Percentiles rank a stretch among this genome's conserved stretches.
phyloP scores from a whole-genome alignment of 2,797 vertebrate genomes.

The Hoplostethus mediterraneus region DNA sequence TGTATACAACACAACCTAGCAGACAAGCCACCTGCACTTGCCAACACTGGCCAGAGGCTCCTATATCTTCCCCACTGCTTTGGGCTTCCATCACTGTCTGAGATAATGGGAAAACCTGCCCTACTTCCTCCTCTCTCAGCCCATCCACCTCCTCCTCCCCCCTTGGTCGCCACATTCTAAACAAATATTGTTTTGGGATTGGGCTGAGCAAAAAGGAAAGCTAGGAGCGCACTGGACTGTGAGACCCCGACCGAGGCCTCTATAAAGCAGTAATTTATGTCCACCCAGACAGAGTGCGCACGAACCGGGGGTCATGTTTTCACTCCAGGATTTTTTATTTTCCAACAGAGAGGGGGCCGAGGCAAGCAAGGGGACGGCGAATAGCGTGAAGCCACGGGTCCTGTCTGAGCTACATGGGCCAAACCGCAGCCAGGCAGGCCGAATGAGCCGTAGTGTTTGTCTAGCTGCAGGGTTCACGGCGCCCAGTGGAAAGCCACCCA shows the following conservation, averaged over 20 bases:
- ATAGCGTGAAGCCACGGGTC: conserved; percentile 77
- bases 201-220: conserved; percentile 76
- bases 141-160: conserved; percentile 8
- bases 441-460: conserved; percentile 83
- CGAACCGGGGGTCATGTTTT: conserved; percentile 71
- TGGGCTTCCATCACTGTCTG: conserved; percentile 56
- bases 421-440: conserved; percentile 69
- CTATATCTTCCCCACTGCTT: conserved; percentile 22
- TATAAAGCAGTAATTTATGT: conserved; percentile 85
- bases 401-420: conserved; percentile 67
- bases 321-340: conserved; percentile 65
- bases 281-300: conserved; percentile 72
- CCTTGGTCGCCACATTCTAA: conserved; percentile 74
- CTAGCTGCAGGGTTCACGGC: conserved; percentile 80
- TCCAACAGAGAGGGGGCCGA: conserved; percentile 65
- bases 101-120: conserved; percentile 85
- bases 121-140: conserved; percentile 24
- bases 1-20: too few species aligned
- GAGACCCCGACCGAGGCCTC: conserved; percentile 73
- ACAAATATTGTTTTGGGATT: conserved; percentile 86
- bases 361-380: conserved; percentile 70
- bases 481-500: conserved; percentile 84
- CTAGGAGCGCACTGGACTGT: conserved; percentile 64
- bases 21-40: conserved; percentile 35
- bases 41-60: conserved; percentile 11